Conservation (phyloP, 2,113 vertebrate species). For the Anarhynchus alexandrinus region DNA sequence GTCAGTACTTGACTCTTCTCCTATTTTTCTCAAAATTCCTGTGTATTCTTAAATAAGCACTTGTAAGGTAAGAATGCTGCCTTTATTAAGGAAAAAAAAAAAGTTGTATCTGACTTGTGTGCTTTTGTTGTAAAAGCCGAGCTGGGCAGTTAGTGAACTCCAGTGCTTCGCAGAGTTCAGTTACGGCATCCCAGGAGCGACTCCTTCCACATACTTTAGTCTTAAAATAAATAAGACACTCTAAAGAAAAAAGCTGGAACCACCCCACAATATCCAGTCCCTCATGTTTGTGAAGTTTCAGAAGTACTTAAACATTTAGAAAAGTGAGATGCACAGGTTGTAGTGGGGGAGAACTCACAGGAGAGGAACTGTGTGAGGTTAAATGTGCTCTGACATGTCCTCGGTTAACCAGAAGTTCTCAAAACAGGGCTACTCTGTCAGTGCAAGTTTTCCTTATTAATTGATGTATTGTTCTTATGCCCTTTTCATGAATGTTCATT, state of each 20-base stretch:
- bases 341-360: rapidly evolving
- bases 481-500: background rate
- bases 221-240: background rate
- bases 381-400: background rate
- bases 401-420: background rate
- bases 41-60: background rate
- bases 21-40: background rate
- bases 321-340: background rate
- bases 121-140: background rate
- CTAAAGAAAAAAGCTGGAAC: background rate
- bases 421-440: background rate
- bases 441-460: background rate
- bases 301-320: background rate
- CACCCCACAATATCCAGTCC: background rate
- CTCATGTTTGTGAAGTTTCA: background rate
- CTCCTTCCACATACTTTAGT: background rate
- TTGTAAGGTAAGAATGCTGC: background rate
- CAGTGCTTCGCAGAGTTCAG: background rate
- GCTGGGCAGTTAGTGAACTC: background rate
- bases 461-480: background rate
- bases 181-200: background rate
- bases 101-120: background rate
- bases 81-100: background rate
- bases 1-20: background rate
- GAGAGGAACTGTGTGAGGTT: background rate